Base-by-base conservation (phyloP, 2,888 invertebrate species). In the Abrostola tripartita region DNA sequence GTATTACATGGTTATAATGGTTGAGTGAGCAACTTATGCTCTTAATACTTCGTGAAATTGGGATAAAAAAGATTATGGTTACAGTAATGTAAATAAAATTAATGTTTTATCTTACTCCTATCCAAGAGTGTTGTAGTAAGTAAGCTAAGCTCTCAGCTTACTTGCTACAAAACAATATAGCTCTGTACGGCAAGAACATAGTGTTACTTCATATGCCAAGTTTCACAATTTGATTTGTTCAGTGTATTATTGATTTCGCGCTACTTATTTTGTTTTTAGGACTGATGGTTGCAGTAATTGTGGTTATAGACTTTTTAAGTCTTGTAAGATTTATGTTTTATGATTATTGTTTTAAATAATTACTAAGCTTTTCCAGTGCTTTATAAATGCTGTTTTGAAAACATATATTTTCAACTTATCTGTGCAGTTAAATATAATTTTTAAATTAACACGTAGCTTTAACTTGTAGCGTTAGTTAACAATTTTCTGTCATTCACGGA, bases 171-270 rank as follows among this genome's bases (percentile, higher is more conserved):
- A 47, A 9, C 12, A 12, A n/a, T 10, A 24, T 24, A 24, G 24
- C 6, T 14, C 5, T 14, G 44, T 44, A 1, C 12, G 14, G 44
- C 12, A 44, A 44, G 8, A 44, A 44, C 44, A 44, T 14, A 44
- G 5, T 24, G 24, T 8, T 47, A 47, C 44, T 10, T 24, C 24
- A 47, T 47, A 5, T 9, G 9, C 44, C 8, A 51, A 35, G 50
- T 60, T 61, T 56, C 41, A 55, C 52, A 60, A 73, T 71, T 65
- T 52, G 60, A 61, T 58, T 62, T 24, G 56, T 55, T 52, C 54
- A 60, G 68, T 54, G 38, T 63, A 64, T 67, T 78, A 76, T 78
- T 78, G 72, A 79, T 77, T 79, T 70, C 56, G 67, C 64, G 63
- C 41, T 72, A 73, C 57, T 76, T 74, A 84, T 78, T 75, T 81